Evolutionary conservation across 1,140 invertebrate genomes (phyloP).

Genomic region (Schlechtendalia chinensis): DNA sequence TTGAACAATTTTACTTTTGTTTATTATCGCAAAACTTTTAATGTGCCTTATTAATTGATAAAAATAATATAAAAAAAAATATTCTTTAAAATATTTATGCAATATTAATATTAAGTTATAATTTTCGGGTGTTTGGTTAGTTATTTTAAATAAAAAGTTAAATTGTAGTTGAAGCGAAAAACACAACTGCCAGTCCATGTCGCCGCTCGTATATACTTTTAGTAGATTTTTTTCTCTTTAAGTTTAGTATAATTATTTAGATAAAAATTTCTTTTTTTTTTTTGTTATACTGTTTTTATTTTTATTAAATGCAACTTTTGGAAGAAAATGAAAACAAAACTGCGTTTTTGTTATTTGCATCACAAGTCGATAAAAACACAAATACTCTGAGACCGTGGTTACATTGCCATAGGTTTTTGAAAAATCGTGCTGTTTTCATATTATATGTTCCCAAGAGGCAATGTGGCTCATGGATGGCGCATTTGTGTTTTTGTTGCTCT

Average conservation of each 20-base stretch:
- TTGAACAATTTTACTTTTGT: constrained; percentile 2
- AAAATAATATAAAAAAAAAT: constrained; percentile 11
- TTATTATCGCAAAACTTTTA: constrained; percentile 11
- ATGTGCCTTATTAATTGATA: constrained; percentile 47
- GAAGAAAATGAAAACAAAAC: constrained; percentile 43
- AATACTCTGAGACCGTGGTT: constrained; percentile 52
- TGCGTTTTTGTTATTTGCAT: constrained; percentile 47
- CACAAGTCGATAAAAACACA: constrained; percentile 51
- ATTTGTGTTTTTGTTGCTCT: constrained; percentile 51
- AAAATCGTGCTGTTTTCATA: constrained; percentile 17
- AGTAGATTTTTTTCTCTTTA: constrained; percentile 39
- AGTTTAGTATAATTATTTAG: constrained; percentile 49
- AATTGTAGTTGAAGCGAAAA: constrained; percentile 41
- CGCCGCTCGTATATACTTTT: constrained; percentile 33
- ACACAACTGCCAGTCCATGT: constrained; percentile 49
- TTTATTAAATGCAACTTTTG: constrained; percentile 48
- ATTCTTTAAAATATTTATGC: constrained; percentile 35
- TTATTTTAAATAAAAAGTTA: not conserved
- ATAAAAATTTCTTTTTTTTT: constrained; percentile 38
- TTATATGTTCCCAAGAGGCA: constrained; percentile 45
- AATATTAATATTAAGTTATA: constrained; percentile 39
- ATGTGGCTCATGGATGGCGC: constrained; percentile 52
- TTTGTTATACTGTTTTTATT: constrained; percentile 48
- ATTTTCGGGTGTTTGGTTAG: constrained; percentile 32
- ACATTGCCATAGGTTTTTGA: constrained; percentile 51